These are phyloP conservation scores for Andricus quercusramuli DNA, from an alignment of 2,888 invertebrate genomes.

Conservation along the genomic window DNA sequence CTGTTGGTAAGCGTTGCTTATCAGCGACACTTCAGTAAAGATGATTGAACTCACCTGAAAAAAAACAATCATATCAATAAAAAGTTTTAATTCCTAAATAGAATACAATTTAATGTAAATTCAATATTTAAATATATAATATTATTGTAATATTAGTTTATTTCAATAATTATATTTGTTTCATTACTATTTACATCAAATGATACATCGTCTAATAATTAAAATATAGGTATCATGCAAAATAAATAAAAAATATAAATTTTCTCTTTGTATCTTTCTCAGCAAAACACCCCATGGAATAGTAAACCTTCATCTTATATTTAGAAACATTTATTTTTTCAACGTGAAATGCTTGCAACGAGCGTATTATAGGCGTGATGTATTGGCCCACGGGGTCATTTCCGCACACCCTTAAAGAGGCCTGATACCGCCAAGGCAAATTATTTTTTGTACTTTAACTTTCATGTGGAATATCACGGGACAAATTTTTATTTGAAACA, in stretches of 20 bases:
- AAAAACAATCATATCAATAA: background rate
- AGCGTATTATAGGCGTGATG: constrained; percentile 20
- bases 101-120: background rate
- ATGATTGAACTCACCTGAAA: background rate
- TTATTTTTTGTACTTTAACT: background rate
- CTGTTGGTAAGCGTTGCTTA: background rate
- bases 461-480: background rate
- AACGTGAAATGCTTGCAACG: background rate
- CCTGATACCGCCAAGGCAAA: background rate
- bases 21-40: background rate
- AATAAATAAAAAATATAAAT: background rate
- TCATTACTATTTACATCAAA: no score
- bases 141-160: background rate
- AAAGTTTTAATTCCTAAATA: no score
- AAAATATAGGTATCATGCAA: background rate
- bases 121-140: background rate
- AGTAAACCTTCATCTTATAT: background rate
- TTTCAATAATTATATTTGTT: background rate
- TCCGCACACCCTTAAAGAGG: background rate
- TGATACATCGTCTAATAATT: no score
- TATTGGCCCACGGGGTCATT: constrained; percentile 11
- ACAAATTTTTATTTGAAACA: background rate
- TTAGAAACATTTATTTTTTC: background rate
- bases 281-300: background rate
- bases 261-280: background rate